Base-by-base conservation (phyloP, 2,888 invertebrate species). In the Andrena minutula region DNA sequence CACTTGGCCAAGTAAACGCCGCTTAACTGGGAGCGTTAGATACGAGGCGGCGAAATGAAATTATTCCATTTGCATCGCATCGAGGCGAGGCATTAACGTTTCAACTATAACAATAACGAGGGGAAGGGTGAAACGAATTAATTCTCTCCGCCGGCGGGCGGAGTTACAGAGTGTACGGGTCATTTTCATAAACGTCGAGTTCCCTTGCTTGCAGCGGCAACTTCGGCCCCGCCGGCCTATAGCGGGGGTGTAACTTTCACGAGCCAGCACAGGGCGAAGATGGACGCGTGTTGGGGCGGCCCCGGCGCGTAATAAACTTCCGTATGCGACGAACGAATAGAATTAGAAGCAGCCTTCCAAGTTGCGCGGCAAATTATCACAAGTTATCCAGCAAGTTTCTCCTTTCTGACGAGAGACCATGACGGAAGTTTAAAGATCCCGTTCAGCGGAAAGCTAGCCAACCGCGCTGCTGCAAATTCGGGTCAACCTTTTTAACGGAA, bases 251-350 rank as follows among this genome's bases (percentile, higher is more conserved):
- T 70, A 84, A 82, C 78, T 79, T 82, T 69, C 53, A 32, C 61
- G 51, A 76, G 72, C 49, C 41, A n/a, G 47, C 58, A 70, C 35
- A 47, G 28, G 53, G 63, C 51, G 66, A 85, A 85, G 83, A 86
- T 83, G 72, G 83, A 86, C 80, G 69, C 73, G 76, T 64, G 83
- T 61, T 58, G 65, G 58, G 30, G 28, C 41, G 41, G 41, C 41
- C 41, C 41, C 41, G 1, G 41, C 41, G 47, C 75, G 64, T 86
- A 86, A 85, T 78, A 78, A 78, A 71, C 66, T 85, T 85, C 83
- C 85, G 68, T 77, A 75, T 70, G 72, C 79, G 70, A 61, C 64
- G 75, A 77, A 83, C 73, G 79, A 83, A 86, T 86, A 70, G 75
- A 83, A 79, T 87, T 85, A 87, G 75, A 74, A 74, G 64, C 47